phyloP scores from a whole-genome alignment of 2,888 invertebrate genomes.

The Cheilosia impressa region DNA sequence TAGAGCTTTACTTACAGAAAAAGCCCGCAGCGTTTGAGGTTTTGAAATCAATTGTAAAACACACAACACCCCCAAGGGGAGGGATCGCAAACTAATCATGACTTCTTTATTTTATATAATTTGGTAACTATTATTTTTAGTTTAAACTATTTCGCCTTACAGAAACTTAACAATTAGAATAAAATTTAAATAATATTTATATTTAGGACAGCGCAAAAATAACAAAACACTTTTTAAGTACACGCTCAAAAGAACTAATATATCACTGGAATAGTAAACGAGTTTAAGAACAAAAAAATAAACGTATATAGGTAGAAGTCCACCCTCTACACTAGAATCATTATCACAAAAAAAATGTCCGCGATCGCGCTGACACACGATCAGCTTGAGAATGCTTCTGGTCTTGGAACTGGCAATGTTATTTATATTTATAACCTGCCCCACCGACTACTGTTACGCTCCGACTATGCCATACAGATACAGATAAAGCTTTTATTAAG shows the following conservation, averaged over 20 bases:
- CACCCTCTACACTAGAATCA: constrained; percentile 26
- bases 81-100: constrained; percentile 49
- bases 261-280: constrained; percentile 9
- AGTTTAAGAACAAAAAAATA: neutral
- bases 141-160: neutral
- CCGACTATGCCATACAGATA: constrained; percentile 25
- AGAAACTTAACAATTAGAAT: constrained; percentile 1
- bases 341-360: constrained; percentile 19
- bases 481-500: constrained; percentile 48
- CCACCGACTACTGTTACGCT: constrained; percentile 17
- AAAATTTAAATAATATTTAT: neutral
- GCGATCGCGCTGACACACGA: constrained; percentile 53
- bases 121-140: neutral
- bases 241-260: constrained; percentile 9
- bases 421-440: constrained; percentile 60
- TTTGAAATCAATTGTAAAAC: constrained; percentile 64
- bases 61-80: constrained; percentile 59
- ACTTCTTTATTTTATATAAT: constrained; percentile 32
- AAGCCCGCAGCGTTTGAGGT: constrained; percentile 38
- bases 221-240: constrained; percentile 55
- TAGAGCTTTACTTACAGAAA: constrained; percentile 53
- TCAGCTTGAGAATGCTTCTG: constrained; percentile 63
- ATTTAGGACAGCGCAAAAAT: constrained; percentile 12
- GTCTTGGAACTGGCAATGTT: constrained; percentile 35
- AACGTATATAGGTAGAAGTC: neutral